phyloP scores from a whole-genome alignment of 2,888 invertebrate species.

The Leucoptera coffeella region DNA sequence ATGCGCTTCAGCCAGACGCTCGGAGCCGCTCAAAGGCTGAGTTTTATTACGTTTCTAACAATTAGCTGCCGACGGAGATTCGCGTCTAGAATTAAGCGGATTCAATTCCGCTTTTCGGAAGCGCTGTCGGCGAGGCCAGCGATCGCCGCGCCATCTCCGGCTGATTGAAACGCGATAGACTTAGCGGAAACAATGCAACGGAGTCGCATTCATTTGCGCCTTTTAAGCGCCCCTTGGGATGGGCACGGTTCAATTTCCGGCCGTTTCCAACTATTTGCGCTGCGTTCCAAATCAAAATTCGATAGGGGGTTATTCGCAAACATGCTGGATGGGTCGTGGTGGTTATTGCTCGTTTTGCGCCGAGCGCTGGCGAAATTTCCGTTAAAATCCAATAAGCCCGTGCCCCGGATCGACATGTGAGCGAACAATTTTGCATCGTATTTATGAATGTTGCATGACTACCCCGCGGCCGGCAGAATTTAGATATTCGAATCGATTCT shows the following conservation, averaged over 20 bases:
- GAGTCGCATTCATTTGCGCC: no score
- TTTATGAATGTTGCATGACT: conserved; percentile 4
- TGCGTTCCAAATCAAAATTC: conserved; percentile 38
- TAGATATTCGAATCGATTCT: no score
- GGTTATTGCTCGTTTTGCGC: conserved; percentile 18
- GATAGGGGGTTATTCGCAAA: conserved; percentile 30
- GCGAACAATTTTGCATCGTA: conserved; percentile 11
- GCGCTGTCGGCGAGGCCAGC: not conserved
- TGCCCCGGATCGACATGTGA: conserved; percentile 13
- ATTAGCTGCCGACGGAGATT: conserved; percentile 36
- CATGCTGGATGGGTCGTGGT: conserved; percentile 10
- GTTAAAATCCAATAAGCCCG: conserved; percentile 41
- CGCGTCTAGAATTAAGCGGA: conserved; percentile 23
- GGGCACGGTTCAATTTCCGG: conserved; percentile 4
- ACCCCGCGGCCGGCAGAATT: conserved; percentile 5
- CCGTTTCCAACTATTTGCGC: conserved; percentile 2
- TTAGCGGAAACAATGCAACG: no score
- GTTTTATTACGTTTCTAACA: conserved; percentile 46
- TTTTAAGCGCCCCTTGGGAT: no score
- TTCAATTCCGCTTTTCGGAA: conserved; percentile 30
- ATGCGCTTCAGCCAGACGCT: conserved; percentile 29
- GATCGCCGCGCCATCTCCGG: not conserved
- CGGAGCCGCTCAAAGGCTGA: conserved; percentile 36
- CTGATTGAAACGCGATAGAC: not conserved
- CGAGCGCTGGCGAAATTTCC: conserved; percentile 29